phyloP scores from a whole-genome alignment of 2,888 invertebrate species.

The Amiota mariae region DNA sequence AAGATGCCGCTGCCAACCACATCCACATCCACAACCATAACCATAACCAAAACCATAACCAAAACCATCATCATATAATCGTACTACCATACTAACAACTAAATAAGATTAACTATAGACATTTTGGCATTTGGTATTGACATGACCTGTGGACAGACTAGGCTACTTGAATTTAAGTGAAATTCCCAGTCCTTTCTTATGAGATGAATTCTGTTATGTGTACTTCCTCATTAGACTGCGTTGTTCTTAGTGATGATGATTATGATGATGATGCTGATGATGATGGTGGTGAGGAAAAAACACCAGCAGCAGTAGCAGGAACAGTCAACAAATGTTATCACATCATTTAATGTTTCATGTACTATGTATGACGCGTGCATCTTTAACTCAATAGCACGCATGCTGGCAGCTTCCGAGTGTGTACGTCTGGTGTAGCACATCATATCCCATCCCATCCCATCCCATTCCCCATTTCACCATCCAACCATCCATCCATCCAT shows the following conservation, averaged over 20 bases:
- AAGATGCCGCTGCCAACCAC: conserved; percentile 3
- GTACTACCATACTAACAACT: conserved; percentile 31
- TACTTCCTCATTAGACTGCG: background rate
- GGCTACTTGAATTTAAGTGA: too few relatives aligned
- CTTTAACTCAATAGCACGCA: background rate
- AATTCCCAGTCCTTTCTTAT: too few relatives aligned
- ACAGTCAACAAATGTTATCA: conserved; percentile 19
- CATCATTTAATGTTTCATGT: conserved; percentile 18
- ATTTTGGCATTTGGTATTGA: too few relatives aligned
- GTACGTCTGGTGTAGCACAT: too few relatives aligned
- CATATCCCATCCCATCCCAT: too few relatives aligned
- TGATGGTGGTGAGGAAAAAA: too few relatives aligned
- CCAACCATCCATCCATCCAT: too few relatives aligned
- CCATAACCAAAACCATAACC: conserved; percentile 15
- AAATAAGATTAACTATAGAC: conserved; percentile 23
- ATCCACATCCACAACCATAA: too few relatives aligned
- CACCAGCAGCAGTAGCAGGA: background rate
- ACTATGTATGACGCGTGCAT: conserved; percentile 9
- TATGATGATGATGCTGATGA: too few relatives aligned
- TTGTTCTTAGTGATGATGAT: background rate
- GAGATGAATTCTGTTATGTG: background rate
- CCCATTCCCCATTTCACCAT: too few relatives aligned
- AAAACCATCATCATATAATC: conserved; percentile 23
- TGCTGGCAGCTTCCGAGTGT: conserved; percentile 21
- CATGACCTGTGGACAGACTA: too few relatives aligned